Base-by-base conservation (phyloP, 92 coral and sea anemone species). In the Epizoanthus fatuus region DNA sequence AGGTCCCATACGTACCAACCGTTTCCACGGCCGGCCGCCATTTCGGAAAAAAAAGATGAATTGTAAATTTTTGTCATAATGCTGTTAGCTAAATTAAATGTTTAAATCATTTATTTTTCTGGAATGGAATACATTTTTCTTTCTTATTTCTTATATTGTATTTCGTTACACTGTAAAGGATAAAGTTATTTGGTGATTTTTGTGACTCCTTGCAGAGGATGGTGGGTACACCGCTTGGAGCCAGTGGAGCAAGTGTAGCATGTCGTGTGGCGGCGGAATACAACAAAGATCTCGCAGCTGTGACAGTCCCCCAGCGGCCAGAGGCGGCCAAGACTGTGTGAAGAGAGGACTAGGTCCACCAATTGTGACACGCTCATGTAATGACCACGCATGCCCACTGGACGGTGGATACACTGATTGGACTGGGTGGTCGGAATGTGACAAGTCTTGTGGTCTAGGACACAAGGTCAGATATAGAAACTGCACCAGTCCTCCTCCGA, bases 361-460 rank as follows among this genome's bases (percentile, higher is more conserved):
- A 7, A 83, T 94, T 47, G 93, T 89, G 53, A 86, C 98, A 19
- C 89, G 89, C 38, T 66, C 80, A 6, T 97, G 99, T 82, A 93
- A 92, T 75, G 55, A 64, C 20, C 72, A 73, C 3, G 84, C 93
- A 11, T 97, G 99, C 58, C 94, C 97, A 93, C 94, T 88, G 65
- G 88, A 97, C 63, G 99, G 99, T 40, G 96, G 96, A 15, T 97
- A 93, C 86, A 93, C 98, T 10, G 98, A 94, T 78, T 97, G 98
- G 98, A 97, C 98, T 11, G 98, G 92, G 15, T 97, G 99, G 99
- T 82, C 96, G 5, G 89, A 89, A 83, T 97, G 99, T 64, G 96
- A 93, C 78, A 92, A 94, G 81, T 84, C 95, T 13, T 97, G 99
- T 63, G 98, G 96, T 0, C 88, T 90, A 1, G 99, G 99, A 32